Conservation (phyloP, 2,113 vertebrate genomes). For the Nesospiza acunhae region DNA sequence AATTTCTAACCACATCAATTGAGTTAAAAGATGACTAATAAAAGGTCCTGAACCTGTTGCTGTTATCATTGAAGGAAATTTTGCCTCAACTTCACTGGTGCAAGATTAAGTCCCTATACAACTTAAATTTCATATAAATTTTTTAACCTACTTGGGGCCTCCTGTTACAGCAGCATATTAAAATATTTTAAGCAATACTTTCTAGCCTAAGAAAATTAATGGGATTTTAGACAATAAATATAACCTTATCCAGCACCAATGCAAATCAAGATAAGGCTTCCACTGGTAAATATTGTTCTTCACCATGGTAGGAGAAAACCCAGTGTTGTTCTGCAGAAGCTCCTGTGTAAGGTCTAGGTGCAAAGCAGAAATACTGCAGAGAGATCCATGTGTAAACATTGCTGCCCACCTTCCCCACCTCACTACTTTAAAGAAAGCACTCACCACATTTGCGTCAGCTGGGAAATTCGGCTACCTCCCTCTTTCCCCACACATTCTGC, state of each 20-base stretch:
- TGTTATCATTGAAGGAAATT: conserved; percentile 37
- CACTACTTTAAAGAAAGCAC: neutral
- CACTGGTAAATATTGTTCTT: neutral
- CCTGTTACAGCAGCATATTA: neutral
- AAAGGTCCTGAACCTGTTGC: conserved; percentile 42
- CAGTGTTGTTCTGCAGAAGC: neutral
- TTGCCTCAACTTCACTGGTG: neutral
- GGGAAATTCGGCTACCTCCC: neutral
- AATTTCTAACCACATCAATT: conserved; percentile 64
- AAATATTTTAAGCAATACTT: neutral
- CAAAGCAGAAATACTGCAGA: neutral
- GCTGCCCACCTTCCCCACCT: conserved; percentile 7
- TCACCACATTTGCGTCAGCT: neutral
- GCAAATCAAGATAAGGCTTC: neutral
- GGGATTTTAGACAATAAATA: neutral
- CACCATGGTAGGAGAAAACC: neutral
- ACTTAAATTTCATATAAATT: neutral
- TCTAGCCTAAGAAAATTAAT: neutral
- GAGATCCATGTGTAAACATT: neutral
- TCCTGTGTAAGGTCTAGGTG: neutral
- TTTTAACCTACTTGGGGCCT: neutral
- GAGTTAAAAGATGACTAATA: conserved; percentile 64
- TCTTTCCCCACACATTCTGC: neutral
- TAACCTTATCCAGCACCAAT: neutral
- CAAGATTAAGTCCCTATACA: neutral